phyloP scores from a whole-genome alignment of 2,888 invertebrate species.

The Frankliniella fusca region DNA sequence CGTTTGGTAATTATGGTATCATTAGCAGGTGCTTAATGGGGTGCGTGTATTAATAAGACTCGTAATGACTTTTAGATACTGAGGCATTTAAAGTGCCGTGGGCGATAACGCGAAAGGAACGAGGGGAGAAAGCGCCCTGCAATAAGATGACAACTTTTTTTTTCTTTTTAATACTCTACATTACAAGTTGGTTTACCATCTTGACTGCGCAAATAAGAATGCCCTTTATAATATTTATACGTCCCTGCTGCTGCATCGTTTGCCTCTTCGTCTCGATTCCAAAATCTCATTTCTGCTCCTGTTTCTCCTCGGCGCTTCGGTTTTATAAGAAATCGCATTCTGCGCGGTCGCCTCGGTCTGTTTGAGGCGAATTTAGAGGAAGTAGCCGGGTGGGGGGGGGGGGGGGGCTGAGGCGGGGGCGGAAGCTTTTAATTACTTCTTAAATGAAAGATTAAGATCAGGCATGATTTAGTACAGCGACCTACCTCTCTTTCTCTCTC shows the following conservation, averaged over 20 bases:
- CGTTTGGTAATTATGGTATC: not conserved
- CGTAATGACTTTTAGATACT: constrained; percentile 10
- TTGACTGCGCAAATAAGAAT: too few relatives aligned
- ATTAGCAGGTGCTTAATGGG: constrained; percentile 24
- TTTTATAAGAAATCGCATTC: not conserved
- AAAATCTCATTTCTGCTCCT: too few relatives aligned
- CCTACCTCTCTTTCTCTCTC: not conserved
- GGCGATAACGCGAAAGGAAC: not conserved
- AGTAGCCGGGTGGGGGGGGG: too few relatives aligned
- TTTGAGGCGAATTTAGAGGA: too few relatives aligned
- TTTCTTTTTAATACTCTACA: not conserved
- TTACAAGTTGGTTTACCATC: too few relatives aligned
- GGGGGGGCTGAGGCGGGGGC: too few relatives aligned
- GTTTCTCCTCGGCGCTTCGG: not conserved
- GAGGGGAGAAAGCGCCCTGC: too few relatives aligned
- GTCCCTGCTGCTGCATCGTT: not conserved
- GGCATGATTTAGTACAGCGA: too few relatives aligned
- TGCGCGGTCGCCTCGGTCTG: too few relatives aligned
- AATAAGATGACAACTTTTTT: not conserved
- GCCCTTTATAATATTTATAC: not conserved
- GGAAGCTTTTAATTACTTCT: too few relatives aligned
- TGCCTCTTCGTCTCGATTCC: not conserved
- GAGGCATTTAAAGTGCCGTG: not conserved
- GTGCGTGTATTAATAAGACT: constrained; percentile 18
- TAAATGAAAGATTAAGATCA: too few relatives aligned